Conservation (phyloP, 92 coral and sea anemone species). For the Palythoa heliodiscus region DNA sequence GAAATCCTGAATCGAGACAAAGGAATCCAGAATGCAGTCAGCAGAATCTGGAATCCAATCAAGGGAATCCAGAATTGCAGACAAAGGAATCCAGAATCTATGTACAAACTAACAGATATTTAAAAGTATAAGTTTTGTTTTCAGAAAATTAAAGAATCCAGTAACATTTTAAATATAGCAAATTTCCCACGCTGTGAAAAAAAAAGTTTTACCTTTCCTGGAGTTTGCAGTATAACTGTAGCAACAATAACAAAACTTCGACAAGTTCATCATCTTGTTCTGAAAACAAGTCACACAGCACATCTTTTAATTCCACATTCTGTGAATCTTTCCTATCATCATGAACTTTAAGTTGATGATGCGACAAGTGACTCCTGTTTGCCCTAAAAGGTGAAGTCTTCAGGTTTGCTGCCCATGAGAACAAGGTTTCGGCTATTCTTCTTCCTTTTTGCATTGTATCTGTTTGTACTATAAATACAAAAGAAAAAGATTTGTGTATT, state of each 20-base stretch:
- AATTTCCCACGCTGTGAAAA: neutral
- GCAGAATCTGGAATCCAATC: neutral
- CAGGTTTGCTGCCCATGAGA: neutral
- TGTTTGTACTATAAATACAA: neutral
- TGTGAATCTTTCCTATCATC: neutral
- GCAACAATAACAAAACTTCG: conserved; percentile 61
- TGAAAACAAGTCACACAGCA: conserved; percentile 67
- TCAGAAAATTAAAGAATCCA: too few relatives aligned
- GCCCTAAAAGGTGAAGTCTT: neutral
- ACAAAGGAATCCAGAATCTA: too few relatives aligned
- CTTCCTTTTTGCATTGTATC: neutral
- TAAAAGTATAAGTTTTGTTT: too few relatives aligned
- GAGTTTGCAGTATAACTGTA: conserved; percentile 53
- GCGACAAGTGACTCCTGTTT: neutral
- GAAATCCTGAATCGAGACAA: neutral
- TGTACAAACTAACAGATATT: too few relatives aligned
- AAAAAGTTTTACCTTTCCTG: conserved; percentile 21
- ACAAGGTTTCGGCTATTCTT: neutral
- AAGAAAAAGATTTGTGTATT: neutral
- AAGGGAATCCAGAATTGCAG: too few relatives aligned
- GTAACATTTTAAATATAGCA: neutral
- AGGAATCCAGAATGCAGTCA: neutral
- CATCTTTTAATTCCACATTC: neutral
- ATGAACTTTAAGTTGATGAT: neutral
- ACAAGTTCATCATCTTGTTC: conserved; percentile 96